These are phyloP conservation scores for Amblyraja radiata DNA, from an alignment of 2,797 vertebrate genomes.

Conservation along the genomic window DNA sequence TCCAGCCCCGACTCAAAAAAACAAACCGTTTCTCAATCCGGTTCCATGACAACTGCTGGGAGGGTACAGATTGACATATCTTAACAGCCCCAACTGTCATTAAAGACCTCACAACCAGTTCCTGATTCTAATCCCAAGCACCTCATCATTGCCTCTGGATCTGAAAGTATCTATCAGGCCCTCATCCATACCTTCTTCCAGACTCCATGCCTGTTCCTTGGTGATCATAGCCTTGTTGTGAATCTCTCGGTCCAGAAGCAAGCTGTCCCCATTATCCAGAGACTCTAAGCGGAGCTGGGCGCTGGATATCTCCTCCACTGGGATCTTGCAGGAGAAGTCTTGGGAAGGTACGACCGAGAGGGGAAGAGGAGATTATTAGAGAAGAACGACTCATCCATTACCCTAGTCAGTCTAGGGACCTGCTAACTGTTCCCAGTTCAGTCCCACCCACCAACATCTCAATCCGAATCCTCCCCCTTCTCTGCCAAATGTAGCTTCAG, in stretches of 20 bases:
- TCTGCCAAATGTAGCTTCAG: background rate
- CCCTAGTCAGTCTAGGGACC: too few relatives aligned
- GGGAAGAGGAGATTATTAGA: background rate
- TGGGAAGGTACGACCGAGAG: background rate
- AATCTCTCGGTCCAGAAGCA: background rate
- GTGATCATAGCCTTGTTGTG: too few relatives aligned
- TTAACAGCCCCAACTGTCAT: too few relatives aligned
- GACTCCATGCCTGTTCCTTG: background rate
- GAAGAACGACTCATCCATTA: background rate
- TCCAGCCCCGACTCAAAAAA: background rate
- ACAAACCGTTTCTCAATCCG: background rate
- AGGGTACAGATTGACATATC: too few relatives aligned
- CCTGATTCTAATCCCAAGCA: background rate
- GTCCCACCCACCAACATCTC: background rate
- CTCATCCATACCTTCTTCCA: background rate
- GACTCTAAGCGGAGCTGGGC: background rate
- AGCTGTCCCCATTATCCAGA: background rate
- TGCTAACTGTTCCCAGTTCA: too few relatives aligned
- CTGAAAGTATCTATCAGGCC: background rate
- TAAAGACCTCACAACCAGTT: background rate
- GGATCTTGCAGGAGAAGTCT: conserved; percentile 10
- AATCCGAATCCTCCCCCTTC: too few relatives aligned
- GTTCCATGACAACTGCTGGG: background rate
- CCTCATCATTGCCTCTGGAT: background rate
- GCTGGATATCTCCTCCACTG: background rate